Percentiles rank a stretch among this genome's conserved stretches.
phyloP scores from a whole-genome alignment of 2,113 vertebrate genomes.

The Chaetorhynchus papuensis region DNA sequence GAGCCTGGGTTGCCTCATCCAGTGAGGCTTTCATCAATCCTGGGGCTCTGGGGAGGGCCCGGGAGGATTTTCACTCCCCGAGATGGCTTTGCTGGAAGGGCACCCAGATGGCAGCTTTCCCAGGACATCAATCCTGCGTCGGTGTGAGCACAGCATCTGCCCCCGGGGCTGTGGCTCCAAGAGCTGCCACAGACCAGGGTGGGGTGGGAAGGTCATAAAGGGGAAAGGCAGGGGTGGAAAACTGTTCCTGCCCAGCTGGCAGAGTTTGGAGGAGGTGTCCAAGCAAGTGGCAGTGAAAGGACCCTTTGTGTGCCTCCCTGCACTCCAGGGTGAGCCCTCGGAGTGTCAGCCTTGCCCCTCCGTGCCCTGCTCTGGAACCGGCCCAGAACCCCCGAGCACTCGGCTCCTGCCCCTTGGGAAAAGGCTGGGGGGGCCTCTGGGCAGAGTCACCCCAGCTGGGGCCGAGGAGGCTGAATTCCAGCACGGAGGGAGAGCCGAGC shows the following conservation, averaged over 20 bases:
- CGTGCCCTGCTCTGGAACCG: background rate
- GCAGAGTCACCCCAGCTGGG: background rate
- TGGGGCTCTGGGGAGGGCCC: background rate
- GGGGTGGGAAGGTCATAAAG: background rate
- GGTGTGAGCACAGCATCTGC: background rate
- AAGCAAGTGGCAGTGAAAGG: background rate
- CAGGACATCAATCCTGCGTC: background rate
- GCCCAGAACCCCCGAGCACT: too few relatives aligned
- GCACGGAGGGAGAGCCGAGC: background rate
- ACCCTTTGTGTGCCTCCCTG: background rate
- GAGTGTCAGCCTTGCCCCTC: background rate
- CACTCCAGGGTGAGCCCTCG: background rate
- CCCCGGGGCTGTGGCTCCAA: background rate
- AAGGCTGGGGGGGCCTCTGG: background rate
- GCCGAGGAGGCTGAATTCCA: background rate
- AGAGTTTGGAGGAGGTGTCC: background rate
- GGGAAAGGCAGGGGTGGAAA: background rate
- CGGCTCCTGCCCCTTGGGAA: background rate
- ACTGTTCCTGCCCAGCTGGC: background rate
- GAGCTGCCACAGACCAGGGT: background rate
- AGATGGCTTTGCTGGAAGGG: conserved; percentile 2
- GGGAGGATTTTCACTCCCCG: background rate
- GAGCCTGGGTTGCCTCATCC: background rate
- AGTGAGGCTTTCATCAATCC: background rate
- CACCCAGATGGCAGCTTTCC: background rate